Percentiles rank a stretch among this genome's conserved stretches.
Evolutionary conservation across 2,888 invertebrate genomes (phyloP).

Genomic region (Drosophila phalerata): DNA sequence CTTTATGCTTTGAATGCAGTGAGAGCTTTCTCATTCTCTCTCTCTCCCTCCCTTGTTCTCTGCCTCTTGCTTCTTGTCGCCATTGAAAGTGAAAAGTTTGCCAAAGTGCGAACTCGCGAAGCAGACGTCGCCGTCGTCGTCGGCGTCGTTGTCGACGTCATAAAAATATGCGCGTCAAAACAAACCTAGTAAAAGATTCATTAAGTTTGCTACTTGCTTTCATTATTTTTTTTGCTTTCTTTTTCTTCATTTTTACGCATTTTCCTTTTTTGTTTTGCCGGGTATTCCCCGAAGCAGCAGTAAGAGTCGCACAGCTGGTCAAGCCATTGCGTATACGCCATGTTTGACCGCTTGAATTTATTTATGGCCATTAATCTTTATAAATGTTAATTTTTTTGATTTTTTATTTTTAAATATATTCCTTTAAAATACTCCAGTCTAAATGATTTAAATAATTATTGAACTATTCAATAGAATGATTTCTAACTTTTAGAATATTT

Average conservation of each 20-base stretch:
- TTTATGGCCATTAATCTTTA: neutral
- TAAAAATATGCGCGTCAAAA: conserved; percentile 70
- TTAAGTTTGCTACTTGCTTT: conserved; percentile 61
- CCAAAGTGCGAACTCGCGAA: conserved; percentile 68
- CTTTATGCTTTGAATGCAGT: conserved; percentile 31
- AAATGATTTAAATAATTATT: neutral
- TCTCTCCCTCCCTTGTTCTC: neutral
- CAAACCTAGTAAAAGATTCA: conserved; percentile 70
- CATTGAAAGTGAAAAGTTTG: conserved; percentile 76
- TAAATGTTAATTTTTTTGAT: too few species aligned
- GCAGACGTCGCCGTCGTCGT: conserved; percentile 12
- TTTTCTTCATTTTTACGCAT: conserved; percentile 6
- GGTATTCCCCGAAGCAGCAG: conserved; percentile 15
- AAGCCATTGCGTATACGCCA: conserved; percentile 20
- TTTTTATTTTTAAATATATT: neutral
- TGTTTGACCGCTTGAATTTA: conserved; percentile 1
- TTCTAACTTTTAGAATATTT: too few species aligned
- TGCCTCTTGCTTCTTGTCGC: conserved; percentile 6
- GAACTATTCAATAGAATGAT: too few species aligned
- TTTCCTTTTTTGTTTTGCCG: conserved; percentile 21
- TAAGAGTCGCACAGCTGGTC: conserved; percentile 8
- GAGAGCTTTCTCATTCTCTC: conserved; percentile 2
- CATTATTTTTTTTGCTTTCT: conserved; percentile 8
- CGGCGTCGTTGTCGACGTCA: conserved; percentile 37
- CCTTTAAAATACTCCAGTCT: neutral